phyloP scores from a whole-genome alignment of 2,113 vertebrate species.

The Hypomesus transpacificus region DNA sequence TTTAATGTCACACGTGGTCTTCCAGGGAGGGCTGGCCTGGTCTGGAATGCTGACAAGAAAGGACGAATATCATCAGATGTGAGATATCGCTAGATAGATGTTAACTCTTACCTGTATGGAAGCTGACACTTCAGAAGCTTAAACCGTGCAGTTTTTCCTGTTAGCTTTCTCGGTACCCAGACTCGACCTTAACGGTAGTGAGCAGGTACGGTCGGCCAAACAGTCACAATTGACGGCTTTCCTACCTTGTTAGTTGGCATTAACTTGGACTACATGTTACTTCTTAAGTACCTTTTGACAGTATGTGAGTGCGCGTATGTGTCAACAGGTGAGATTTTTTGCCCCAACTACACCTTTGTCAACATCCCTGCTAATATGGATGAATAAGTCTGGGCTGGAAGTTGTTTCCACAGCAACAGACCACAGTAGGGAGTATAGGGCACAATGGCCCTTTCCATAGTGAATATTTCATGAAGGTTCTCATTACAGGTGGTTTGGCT shows the following conservation, averaged over 20 bases:
- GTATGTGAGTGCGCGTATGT: neutral
- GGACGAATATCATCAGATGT: conserved; percentile 16
- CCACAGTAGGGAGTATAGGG: neutral
- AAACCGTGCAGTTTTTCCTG: too few species aligned
- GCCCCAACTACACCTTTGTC: conserved; percentile 13
- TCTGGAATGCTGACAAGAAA: conserved; percentile 37
- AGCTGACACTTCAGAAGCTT: too few species aligned
- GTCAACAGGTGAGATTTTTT: neutral
- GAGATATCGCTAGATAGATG: neutral
- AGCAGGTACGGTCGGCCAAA: too few species aligned
- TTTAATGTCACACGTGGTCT: conserved; percentile 56
- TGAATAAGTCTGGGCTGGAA: conserved; percentile 35
- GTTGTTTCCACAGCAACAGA: conserved; percentile 55
- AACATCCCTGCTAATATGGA: conserved; percentile 20
- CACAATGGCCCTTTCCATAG: conserved; percentile 29
- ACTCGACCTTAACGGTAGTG: too few species aligned
- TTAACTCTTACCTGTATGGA: neutral
- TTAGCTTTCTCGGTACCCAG: too few species aligned
- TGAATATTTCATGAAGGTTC: conserved; percentile 63
- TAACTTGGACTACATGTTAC: too few species aligned
- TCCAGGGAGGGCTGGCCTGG: conserved; percentile 42
- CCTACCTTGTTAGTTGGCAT: too few species aligned
- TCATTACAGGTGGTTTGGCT: conserved; percentile 48
- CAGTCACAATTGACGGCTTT: too few species aligned
- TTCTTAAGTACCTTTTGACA: neutral